Evolutionary conservation across 1,140 invertebrate species (phyloP).

Genomic region (Steinernema feltiae): DNA sequence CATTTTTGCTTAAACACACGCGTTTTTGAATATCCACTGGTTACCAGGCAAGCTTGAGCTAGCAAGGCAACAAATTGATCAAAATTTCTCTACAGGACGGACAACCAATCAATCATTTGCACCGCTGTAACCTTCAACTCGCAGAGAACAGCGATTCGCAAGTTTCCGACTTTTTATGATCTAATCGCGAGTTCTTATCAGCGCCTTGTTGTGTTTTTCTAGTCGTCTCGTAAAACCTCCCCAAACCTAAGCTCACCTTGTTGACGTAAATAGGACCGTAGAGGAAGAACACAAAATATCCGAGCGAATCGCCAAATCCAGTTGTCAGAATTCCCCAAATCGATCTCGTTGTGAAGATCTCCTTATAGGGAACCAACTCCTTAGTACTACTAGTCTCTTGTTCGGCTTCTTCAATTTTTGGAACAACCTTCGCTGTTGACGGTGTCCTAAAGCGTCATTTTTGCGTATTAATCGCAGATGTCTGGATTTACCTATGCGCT

Average conservation of each 20-base stretch:
- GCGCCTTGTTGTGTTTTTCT: no score
- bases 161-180: no score
- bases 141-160: no score
- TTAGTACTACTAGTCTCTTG: neutral
- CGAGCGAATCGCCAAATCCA: neutral
- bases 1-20: no score
- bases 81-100: no score
- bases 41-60: no score
- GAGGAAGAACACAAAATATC: neutral
- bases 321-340: neutral
- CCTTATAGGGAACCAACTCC: neutral
- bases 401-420: neutral
- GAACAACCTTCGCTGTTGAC: neutral
- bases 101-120: no score
- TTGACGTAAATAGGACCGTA: neutral
- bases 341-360: neutral
- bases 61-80: neutral
- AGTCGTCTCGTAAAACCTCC: no score
- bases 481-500: neutral
- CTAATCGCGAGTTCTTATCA: no score
- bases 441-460: neutral
- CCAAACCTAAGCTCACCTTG: neutral
- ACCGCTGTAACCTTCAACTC: no score
- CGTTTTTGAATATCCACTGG: no score
- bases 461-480: neutral